These are phyloP conservation scores for Acridotheres tristis DNA, from an alignment of 2,797 vertebrate species.

Conservation along the genomic window DNA sequence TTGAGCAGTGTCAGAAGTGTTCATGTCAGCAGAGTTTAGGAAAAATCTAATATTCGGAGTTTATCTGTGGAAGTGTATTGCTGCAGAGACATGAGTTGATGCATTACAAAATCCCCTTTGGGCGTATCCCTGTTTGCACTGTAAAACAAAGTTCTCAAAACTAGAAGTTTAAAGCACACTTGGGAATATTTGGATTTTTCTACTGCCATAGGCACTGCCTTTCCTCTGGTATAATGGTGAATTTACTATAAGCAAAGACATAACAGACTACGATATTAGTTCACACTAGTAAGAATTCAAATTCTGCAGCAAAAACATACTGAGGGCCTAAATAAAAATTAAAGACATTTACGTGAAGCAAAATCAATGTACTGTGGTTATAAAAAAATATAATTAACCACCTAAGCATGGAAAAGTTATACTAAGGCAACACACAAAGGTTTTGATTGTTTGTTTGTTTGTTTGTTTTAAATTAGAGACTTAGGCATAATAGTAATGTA, in stretches of 20 bases:
- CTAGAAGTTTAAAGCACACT: background rate
- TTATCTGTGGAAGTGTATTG: background rate
- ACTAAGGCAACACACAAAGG: background rate
- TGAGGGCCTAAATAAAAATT: background rate
- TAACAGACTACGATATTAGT: background rate
- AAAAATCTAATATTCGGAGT: background rate
- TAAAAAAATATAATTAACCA: background rate
- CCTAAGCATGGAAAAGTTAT: background rate
- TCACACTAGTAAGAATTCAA: background rate
- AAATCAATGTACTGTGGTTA: background rate
- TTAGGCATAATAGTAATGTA: background rate
- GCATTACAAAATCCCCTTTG: conserved; percentile 7
- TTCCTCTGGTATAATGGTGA: background rate
- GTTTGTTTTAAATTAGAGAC: background rate
- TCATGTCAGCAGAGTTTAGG: background rate
- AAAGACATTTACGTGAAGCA: background rate
- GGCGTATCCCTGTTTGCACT: background rate
- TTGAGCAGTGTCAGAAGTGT: background rate
- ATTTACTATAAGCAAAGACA: background rate
- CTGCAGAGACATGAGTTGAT: background rate
- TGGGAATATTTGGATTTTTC: conserved; percentile 2
- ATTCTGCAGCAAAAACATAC: background rate
- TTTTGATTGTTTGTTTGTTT: no score
- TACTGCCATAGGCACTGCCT: background rate
- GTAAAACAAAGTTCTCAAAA: conserved; percentile 11